A percentile compares a stretch with the other conserved stretches of the same genome.
Evolutionary conservation across 2,113 vertebrate species (phyloP).

Genomic region (Anguilla rostrata): DNA sequence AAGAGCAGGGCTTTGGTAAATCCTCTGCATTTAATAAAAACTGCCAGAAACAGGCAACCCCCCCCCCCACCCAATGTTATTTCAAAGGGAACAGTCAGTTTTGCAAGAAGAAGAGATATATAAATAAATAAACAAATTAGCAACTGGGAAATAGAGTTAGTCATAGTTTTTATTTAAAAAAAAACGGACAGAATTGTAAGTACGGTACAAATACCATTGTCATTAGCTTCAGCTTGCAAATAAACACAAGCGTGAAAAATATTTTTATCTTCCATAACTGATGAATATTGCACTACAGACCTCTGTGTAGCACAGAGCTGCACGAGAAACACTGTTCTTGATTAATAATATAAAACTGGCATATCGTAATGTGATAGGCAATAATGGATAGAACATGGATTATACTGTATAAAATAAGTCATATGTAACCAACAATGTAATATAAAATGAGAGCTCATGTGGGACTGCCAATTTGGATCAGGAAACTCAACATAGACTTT

Average conservation of each 20-base stretch:
- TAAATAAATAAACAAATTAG: neutral
- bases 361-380: no score
- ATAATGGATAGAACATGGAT: no score
- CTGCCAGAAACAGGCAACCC: neutral
- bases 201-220: neutral
- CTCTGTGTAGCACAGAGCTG: neutral
- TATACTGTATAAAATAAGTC: no score
- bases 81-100: neutral
- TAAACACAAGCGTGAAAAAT: no score
- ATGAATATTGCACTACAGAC: neutral
- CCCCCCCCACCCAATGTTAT: neutral
- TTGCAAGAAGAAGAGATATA: neutral
- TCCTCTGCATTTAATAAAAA: neutral
- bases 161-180: neutral
- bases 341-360: no score
- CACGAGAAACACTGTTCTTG: neutral
- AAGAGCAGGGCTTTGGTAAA: neutral
- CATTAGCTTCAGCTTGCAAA: neutral
- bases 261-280: neutral
- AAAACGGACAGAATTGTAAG: neutral
- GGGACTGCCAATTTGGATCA: neutral
- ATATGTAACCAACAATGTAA: neutral
- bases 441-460: neutral
- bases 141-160: neutral
- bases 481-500: neutral